These are phyloP conservation scores for Cepphus grylle DNA, from an alignment of 2,113 vertebrate species.

Conservation along the genomic window DNA sequence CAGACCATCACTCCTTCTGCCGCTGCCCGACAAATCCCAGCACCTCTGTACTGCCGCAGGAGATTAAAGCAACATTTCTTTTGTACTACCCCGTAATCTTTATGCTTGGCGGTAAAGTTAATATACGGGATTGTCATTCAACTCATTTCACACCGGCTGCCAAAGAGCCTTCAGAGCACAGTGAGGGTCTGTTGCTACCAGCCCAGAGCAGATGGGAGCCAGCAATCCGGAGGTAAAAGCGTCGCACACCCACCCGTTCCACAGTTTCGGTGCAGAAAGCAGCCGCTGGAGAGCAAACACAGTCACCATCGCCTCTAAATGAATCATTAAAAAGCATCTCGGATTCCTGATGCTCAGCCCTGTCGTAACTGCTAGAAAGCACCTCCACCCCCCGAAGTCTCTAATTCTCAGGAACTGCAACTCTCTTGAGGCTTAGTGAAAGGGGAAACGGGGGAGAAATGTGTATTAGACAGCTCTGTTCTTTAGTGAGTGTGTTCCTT, in stretches of 20 bases:
- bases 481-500: neutral
- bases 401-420: neutral
- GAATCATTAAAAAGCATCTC: neutral
- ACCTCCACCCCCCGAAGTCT: neutral
- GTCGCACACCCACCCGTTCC: neutral
- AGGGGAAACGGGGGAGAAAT: neutral
- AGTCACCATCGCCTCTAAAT: neutral
- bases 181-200: neutral
- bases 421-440: neutral
- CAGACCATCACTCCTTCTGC: slow-evolving; percentile 39
- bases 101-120: slow-evolving; percentile 57
- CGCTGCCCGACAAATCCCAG: neutral
- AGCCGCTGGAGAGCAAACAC: neutral
- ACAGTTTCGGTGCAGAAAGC: neutral
- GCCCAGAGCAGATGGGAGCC: neutral
- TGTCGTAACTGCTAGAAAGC: neutral
- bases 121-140: slow-evolving; percentile 35
- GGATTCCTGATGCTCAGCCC: neutral
- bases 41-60: neutral
- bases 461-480: neutral
- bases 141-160: slow-evolving; percentile 15
- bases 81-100: slow-evolving; percentile 37
- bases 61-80: slow-evolving; percentile 68
- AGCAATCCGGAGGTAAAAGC: neutral
- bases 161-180: neutral